Conservation (phyloP, 2,888 invertebrate species). For the Crepidodera aurea region DNA sequence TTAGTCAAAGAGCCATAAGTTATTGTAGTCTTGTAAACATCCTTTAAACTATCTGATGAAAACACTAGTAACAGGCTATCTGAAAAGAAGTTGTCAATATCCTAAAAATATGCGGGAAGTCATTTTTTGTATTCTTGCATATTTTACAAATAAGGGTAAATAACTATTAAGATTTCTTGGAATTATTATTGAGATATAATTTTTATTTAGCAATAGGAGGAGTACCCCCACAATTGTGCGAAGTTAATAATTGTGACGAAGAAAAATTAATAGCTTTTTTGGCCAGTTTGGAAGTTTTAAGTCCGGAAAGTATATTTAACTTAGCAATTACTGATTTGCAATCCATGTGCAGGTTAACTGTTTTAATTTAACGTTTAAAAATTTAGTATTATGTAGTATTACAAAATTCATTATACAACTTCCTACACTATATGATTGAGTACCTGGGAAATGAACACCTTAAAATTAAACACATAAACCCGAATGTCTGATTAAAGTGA, state of each 20-base stretch:
- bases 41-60: no score
- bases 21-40: no score
- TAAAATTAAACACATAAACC: no score
- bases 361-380: neutral
- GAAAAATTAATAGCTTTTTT: conserved; percentile 63
- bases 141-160: neutral
- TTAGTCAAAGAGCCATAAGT: no score
- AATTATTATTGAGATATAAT: neutral
- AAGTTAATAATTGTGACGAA: conserved; percentile 50
- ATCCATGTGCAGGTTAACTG: conserved; percentile 57
- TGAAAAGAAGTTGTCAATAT: neutral
- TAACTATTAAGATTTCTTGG: neutral
- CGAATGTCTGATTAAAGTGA: no score
- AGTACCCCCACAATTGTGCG: neutral
- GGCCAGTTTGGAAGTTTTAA: conserved; percentile 64
- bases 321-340: conserved; percentile 59
- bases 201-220: neutral
- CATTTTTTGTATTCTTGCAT: neutral
- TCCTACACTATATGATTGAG: no score
- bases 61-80: neutral
- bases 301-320: conserved; percentile 65
- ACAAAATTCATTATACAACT: neutral
- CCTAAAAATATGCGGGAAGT: conserved; percentile 8
- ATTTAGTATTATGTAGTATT: neutral
- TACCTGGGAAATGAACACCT: neutral